Evolutionary conservation across 2,888 invertebrate species (phyloP), one percentile per base, ranked within the genome.

Genomic region (Leucozona laternaria): DNA sequence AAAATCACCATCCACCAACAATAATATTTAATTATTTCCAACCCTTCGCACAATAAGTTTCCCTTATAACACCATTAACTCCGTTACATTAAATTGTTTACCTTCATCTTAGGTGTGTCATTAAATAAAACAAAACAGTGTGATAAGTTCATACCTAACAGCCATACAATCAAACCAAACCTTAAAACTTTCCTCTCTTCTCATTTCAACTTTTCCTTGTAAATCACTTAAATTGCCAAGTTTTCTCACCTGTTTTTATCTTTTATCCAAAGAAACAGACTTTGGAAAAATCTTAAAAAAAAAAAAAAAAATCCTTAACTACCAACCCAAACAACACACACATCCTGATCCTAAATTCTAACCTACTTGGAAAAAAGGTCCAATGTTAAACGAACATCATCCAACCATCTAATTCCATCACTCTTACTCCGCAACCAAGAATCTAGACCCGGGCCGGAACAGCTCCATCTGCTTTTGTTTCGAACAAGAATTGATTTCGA

Each of bases 351-450:
- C n/a, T 43, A 43, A 43, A 5, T 1, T 34, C 20, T 58, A 7
- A n/a, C n/a, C n/a, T 34, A 20, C 53, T 45, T 50, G 31, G 43
- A 57, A 68, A 72, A 20, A 73, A 53, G 81, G 73, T 79, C 53
- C 73, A 71, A 78, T 68, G 78, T 82, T 82, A 81, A 86, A 78
- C 70, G 81, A 86, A 82, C 81, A 82, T 82, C 81, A 86, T 78
- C 81, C 81, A 81, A 81, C 81, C 73, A 86, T 86, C 77, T 75
- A 86, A 81, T 86, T 81, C 81, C 75, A 86, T 86, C 85, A 86
- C 81, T 58, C 78, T 86, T 81, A 86, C 81, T 58, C 78, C 57
- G 57, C 64, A 64, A 40, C 70, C 70, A 28, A 37, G 22, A 37
- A 37, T 31, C 66, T 34, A 37, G 53, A 66, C 60, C 53, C 25